Conservation (phyloP, 2,113 vertebrate genomes). For the Ancistrus triradiatus region DNA sequence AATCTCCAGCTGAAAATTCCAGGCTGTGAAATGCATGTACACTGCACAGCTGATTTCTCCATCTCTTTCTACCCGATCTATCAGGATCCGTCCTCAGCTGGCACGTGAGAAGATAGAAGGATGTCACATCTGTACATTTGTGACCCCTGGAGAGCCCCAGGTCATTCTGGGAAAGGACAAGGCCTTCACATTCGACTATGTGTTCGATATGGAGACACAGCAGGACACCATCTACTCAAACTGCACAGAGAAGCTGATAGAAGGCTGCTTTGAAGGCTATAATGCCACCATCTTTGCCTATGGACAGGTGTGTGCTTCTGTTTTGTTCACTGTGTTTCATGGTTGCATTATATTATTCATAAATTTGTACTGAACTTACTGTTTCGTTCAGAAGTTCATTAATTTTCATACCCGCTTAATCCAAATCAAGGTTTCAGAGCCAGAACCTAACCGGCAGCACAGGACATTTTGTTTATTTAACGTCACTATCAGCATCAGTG, state of each 20-base stretch:
- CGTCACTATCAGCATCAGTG: too few species aligned
- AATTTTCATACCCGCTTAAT: too few species aligned
- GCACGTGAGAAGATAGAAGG: slow-evolving; percentile 95
- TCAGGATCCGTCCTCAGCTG: slow-evolving; percentile 92
- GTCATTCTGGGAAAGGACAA: slow-evolving; percentile 96
- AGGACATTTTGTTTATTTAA: too few species aligned
- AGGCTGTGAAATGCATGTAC: too few species aligned
- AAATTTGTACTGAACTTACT: too few species aligned
- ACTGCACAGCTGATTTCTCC: background rate
- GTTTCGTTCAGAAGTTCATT: too few species aligned
- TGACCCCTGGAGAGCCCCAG: slow-evolving; percentile 91
- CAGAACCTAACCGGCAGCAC: too few species aligned
- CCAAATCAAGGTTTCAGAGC: too few species aligned
- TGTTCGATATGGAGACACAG: slow-evolving; percentile 88
- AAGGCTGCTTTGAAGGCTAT: slow-evolving; percentile 95
- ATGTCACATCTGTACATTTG: slow-evolving; percentile 95
- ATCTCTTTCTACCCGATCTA: background rate
- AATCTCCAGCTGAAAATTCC: too few species aligned
- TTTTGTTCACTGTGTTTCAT: background rate
- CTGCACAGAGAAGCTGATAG: slow-evolving; percentile 92
- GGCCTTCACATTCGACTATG: slow-evolving; percentile 92
- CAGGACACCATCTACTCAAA: slow-evolving; percentile 83
- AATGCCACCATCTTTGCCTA: slow-evolving; percentile 97
- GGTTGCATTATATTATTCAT: background rate
- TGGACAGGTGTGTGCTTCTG: slow-evolving; percentile 78